Base-by-base conservation (phyloP, 1,140 invertebrate species). In the Aphidius gifuensis region DNA sequence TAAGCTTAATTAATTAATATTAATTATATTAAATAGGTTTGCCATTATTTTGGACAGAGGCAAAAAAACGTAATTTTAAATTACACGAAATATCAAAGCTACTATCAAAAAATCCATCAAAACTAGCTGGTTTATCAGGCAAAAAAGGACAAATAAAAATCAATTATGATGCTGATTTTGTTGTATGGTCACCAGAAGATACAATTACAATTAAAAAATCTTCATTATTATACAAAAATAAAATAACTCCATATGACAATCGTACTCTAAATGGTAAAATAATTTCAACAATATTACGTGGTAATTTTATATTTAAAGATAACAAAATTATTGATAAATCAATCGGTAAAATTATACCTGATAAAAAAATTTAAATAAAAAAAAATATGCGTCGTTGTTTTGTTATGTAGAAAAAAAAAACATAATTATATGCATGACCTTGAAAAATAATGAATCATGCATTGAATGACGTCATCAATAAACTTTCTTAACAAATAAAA, bases 121-220 rank as follows among this genome's bases (percentile, higher is more conserved):
- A 80, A 49, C 74, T 90, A 2, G 85, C 85, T 59, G 84, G 86
- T 8, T 74, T 90, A 7, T 75, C 84, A 32, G 60, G 81, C 8
- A 69, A 77, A 5, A 90, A 90, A 74, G 88, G 88, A 1, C 74
- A 81, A 47, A 76, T 90, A 6, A 73, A 77, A 48, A 72, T 78
- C 16, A 88, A 87, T n/a, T 82, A 83, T 66, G 88, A 90, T 70
- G 89, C 88, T 0, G 89, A 91, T 74, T 84, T 91, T 59, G 85
- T 90, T 44, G 83, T 90, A 40, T 91, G 88, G 82, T 79, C 87
- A 73, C 87, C 88, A 1, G 82, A 88, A 5, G 80, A 82, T 51
- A 75, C 74, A n/a, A 86, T 85, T 67, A 75, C 71, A 50, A 84
- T 87, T 5, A 62, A 1, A 40, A 48, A 50, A 46, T 16, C 6